A percentile compares a stretch with the other conserved stretches of the same genome.
phyloP scores from a whole-genome alignment of 2,113 vertebrate species.

The Oenanthe oenanthe region DNA sequence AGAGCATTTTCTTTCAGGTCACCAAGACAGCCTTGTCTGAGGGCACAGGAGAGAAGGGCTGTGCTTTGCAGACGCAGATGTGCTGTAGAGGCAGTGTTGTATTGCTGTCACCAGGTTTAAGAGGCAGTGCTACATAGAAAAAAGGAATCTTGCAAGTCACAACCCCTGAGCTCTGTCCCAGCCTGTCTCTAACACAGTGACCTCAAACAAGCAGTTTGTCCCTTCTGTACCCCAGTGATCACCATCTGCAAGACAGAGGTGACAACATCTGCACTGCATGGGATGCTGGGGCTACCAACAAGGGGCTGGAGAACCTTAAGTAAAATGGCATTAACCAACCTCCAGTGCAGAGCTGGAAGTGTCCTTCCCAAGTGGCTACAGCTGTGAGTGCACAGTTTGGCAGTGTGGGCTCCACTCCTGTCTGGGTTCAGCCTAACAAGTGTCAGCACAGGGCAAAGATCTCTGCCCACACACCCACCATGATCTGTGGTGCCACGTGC shows the following conservation, averaged over 20 bases:
- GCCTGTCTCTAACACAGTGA: background rate
- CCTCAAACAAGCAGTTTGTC: background rate
- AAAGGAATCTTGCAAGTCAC: background rate
- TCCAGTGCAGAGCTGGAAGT: background rate
- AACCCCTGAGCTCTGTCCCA: background rate
- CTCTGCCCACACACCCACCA: background rate
- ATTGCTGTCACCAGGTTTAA: background rate
- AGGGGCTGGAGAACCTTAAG: background rate
- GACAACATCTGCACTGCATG: background rate
- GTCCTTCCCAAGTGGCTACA: background rate
- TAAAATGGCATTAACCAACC: background rate
- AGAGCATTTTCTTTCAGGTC: background rate
- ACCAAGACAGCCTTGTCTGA: background rate
- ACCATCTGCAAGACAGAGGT: background rate
- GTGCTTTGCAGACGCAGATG: background rate
- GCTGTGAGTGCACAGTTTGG: background rate
- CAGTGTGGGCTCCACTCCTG: background rate
- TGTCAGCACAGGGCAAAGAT: background rate
- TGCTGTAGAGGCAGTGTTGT: background rate
- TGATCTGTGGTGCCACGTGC: fast-evolving
- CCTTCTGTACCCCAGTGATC: background rate
- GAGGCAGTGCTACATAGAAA: background rate
- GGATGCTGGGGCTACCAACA: background rate
- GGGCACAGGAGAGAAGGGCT: background rate
- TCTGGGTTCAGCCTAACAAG: background rate